Evolutionary conservation across 2,113 vertebrate genomes (phyloP), one percentile per base, ranked within the genome.

Genomic region (Acrocephalus kingi): DNA sequence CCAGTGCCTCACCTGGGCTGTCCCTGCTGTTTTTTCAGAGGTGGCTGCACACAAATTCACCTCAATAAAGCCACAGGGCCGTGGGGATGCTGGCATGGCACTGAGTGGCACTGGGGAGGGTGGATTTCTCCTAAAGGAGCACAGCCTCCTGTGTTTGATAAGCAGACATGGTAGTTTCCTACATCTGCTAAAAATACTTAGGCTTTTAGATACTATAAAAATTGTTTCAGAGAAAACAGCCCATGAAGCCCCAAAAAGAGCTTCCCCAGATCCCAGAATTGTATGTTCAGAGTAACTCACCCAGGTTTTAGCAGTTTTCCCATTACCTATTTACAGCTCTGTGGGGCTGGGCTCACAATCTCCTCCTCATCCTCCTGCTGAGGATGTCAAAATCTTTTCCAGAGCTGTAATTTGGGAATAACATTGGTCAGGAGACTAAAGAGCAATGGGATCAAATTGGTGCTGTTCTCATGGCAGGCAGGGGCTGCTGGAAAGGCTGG

Each of bases 361-460:
- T 52, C 91, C 78, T 93, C 89, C 89, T 91, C 72, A 35, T 79
- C 43, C 71, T 30, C 46, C 19, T 68, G 74, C 64, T 86, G 55
- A 46, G 52, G 49, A 23, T 1, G 14, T 39, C 3, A 3, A 91
- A 82, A 69, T 83, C 54, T 85, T 84, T 87, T 25, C 92, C 84
- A 93, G 88, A 76, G 75, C 87, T 97, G 11, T 81, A 92, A 95
- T 97, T 96, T 93, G 61, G 52, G 39, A 82, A 68, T 96, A 80
- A 87, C 37, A 30, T 73, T 93, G 5, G 64, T 79, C 52, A 25
- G 45, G 82, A 88, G 51, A 91, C 86, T 89, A 52, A 96, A 93
- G 93, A 97, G 87, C 95, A 97, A 81, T 9, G 3, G 93, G 94
- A 95, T 73, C 33, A 94, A 94, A 86, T 68, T 71, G 77, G 54